Evolutionary conservation across 2,888 invertebrate species (phyloP), one percentile per base, ranked within the genome.

Genomic region (Brachypalpus laphriformis): DNA sequence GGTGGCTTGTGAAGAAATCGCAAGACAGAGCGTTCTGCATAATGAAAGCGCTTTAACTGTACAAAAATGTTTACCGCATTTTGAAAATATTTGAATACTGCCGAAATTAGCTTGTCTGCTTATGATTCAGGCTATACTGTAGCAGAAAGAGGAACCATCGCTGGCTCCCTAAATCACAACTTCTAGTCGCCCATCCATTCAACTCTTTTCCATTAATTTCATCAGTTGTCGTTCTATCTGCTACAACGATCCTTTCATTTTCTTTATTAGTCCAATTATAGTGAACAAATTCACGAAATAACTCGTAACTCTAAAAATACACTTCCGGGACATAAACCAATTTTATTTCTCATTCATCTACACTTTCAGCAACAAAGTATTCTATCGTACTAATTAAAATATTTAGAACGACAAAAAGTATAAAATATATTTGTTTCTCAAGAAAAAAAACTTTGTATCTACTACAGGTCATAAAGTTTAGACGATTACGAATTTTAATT

Each of bases 391-490:
- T 20, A 65, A 65, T 49, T 47, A 16, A 14, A 47, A 28, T 14
- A 11, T 25, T 54, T 68, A 18, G 7, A 34, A 63, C 3, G 9
- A 7, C 45, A 56, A 20, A 34, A 57, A 37, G 37, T 37, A 37
- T n/a, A 37, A 9, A n/a, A n/a, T n/a, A n/a, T 63, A 45, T 42
- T 22, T 49, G 11, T 51, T 51, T 25, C 2, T n/a, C 14, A 14
- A n/a, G 3, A 47, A 31, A 16, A 9, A 56, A 47, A 42, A 47
- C 5, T 16, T 16, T 63, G 9, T 34, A 75, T 75, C 45, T 75
- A 16, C 47, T 6, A n/a, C 16, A 34, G 76, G 37, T 77, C 68
- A 77, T 42, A 61, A 61, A 61, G 76, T 77, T 77, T 54, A 77
- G 59, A 18, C 59, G 28, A 77, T 70, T 61, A 59, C 42, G 42